Evolutionary conservation across 2,113 vertebrate genomes (phyloP).

Genomic region (Reinhardtius hippoglossoides): DNA sequence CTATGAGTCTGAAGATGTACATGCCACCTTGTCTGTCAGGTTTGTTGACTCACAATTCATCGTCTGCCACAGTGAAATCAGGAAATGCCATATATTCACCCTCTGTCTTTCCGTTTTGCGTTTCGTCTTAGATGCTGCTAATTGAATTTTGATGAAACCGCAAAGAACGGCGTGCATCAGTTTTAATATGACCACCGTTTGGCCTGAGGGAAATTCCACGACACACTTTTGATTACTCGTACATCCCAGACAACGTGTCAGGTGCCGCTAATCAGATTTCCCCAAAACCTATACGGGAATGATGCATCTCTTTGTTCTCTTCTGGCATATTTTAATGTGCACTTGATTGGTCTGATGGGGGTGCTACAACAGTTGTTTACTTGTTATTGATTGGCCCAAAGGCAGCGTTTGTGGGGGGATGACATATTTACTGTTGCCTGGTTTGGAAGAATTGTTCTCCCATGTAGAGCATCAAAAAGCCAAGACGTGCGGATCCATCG

Average conservation of each 20-base stretch:
- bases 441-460: constrained; percentile 47
- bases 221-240: constrained; percentile 47
- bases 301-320: constrained; percentile 52
- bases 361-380: constrained; percentile 60
- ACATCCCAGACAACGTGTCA: constrained; percentile 44
- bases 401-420: constrained; percentile 33
- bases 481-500: neutral
- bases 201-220: constrained; percentile 33
- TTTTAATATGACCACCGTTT: constrained; percentile 43
- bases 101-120: constrained; percentile 20
- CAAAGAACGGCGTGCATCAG: constrained; percentile 49
- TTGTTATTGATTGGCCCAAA: constrained; percentile 65
- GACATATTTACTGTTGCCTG: constrained; percentile 56
- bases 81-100: constrained; percentile 14
- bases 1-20: too few species aligned
- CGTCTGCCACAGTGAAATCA: constrained; percentile 24
- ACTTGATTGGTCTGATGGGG: constrained; percentile 66
- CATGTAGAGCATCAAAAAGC: neutral
- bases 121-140: constrained; percentile 36
- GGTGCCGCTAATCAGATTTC: constrained; percentile 37
- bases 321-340: constrained; percentile 58
- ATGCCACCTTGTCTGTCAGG: too few species aligned
- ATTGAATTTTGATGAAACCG: constrained; percentile 64
- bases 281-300: constrained; percentile 47
- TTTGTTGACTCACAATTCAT: neutral